Percentiles rank a stretch among this genome's conserved stretches.
These are phyloP conservation scores for Ctenodactylus gundi DNA, from an alignment of 2,113 vertebrate genomes.

Conservation along the genomic window DNA sequence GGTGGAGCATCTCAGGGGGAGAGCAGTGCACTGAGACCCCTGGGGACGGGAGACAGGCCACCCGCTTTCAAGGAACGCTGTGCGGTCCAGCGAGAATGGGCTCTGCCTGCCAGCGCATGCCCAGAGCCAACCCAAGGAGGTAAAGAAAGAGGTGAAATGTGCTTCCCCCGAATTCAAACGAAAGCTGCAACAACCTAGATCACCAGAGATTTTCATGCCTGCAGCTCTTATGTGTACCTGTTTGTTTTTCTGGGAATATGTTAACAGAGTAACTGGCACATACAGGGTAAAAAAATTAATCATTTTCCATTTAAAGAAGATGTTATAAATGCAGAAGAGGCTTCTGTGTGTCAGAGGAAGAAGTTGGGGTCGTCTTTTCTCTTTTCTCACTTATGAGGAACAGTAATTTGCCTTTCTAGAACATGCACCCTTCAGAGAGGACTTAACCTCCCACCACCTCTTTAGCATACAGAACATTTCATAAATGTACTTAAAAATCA, in stretches of 20 bases:
- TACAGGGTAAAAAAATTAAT: neutral
- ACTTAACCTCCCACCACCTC: neutral
- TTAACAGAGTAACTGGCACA: neutral
- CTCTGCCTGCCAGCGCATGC: neutral
- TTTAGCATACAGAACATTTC: neutral
- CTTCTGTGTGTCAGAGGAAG: neutral
- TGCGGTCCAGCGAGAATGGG: neutral
- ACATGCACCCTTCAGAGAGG: neutral
- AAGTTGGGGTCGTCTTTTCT: neutral
- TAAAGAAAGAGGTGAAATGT: neutral
- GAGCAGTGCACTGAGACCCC: neutral
- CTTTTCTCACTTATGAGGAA: neutral
- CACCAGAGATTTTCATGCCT: neutral
- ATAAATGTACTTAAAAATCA: neutral
- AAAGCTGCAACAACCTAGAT: neutral
- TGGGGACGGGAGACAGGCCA: neutral
- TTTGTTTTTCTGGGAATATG: neutral
- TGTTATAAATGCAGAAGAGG: neutral
- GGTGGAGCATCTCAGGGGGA: neutral
- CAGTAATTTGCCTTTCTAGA: neutral
- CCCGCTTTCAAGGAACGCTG: neutral
- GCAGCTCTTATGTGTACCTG: neutral
- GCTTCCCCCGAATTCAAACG: neutral
- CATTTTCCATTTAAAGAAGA: neutral
- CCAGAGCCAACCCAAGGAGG: neutral